Percentiles rank a stretch among this genome's conserved stretches.
Conservation (phyloP, 2,113 vertebrate species). For the Accipiter virgatus region DNA sequence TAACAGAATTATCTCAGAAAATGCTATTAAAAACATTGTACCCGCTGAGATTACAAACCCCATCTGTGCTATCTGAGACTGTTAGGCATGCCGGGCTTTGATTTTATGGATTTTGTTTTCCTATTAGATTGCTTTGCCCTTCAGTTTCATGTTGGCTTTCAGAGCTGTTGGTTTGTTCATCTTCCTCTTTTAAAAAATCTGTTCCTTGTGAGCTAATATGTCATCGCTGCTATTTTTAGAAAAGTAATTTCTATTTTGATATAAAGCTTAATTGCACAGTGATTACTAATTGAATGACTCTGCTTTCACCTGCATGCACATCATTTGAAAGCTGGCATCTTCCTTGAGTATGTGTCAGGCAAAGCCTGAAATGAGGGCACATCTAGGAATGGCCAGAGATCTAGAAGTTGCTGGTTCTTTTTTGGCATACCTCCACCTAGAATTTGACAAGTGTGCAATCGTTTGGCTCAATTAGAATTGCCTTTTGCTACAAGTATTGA, state of each 20-base stretch:
- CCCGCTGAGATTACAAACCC: not conserved
- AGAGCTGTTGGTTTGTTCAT: not conserved
- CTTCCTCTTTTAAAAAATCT: not conserved
- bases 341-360: not conserved
- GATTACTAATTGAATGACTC: slow-evolving; percentile 23
- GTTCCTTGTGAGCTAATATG: not conserved
- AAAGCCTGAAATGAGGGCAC: not conserved
- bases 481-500: not conserved
- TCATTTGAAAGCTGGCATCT: not conserved
- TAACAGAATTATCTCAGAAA: slow-evolving; percentile 14
- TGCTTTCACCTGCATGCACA: not conserved
- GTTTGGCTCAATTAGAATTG: fast-evolving
- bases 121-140: not conserved
- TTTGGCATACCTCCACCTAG: not conserved
- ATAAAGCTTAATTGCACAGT: not conserved
- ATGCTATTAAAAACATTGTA: not conserved
- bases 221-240: slow-evolving; percentile 9
- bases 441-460: not conserved
- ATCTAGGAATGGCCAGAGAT: not conserved
- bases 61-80: not conserved
- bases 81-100: not conserved
- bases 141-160: not conserved
- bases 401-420: not conserved
- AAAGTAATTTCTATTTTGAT: slow-evolving; percentile 44
- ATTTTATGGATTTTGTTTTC: not conserved